phyloP scores from a whole-genome alignment of 2,888 invertebrate species.

The Chydorus sphaericus region DNA sequence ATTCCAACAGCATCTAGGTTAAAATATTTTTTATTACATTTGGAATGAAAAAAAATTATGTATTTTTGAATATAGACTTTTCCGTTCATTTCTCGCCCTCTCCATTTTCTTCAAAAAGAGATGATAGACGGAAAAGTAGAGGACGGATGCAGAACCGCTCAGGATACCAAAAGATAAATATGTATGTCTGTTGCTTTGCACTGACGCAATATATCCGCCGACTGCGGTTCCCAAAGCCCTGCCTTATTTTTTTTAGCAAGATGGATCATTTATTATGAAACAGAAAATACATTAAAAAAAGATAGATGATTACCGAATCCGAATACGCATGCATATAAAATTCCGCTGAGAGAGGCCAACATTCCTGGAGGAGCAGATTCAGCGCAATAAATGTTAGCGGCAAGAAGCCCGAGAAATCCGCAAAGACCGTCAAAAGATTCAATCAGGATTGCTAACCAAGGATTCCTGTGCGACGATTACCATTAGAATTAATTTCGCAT shows the following conservation, averaged over 20 bases:
- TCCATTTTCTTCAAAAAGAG: neutral
- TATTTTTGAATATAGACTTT: neutral
- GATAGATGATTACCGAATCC: neutral
- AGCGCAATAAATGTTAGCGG: neutral
- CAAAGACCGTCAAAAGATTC: neutral
- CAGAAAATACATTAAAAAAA: neutral
- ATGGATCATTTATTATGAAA: neutral
- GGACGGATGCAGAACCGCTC: neutral
- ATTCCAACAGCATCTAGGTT: neutral
- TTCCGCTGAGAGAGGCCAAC: neutral
- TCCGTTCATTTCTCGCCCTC: neutral
- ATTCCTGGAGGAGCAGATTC: neutral
- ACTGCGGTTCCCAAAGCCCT: neutral
- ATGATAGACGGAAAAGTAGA: neutral
- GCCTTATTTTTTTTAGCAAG: neutral
- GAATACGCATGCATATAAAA: neutral
- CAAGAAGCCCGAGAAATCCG: neutral
- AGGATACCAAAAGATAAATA: neutral
- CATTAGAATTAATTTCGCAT: neutral
- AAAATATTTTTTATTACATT: no score
- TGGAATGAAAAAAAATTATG: no score
- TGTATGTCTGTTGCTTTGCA: neutral
- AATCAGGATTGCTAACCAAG: neutral
- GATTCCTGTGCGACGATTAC: no score
- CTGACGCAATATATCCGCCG: neutral